phyloP scores from a whole-genome alignment of 2,888 invertebrate species.

The Busseola fusca region DNA sequence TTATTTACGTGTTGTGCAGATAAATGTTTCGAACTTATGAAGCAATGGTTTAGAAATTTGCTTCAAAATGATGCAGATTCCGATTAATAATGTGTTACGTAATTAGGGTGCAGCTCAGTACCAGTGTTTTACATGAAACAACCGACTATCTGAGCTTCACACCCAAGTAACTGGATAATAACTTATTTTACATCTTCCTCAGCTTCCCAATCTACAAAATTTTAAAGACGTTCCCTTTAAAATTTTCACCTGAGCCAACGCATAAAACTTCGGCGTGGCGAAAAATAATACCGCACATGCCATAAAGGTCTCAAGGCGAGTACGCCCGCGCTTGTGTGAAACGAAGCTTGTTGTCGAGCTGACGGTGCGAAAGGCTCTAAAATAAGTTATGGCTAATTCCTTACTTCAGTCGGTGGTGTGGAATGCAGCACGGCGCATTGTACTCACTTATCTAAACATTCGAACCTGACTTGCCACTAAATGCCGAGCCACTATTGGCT shows the following conservation, averaged over 20 bases:
- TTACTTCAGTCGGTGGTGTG: constrained; percentile 69
- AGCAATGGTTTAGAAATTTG: too few species aligned
- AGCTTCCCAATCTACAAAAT: background rate
- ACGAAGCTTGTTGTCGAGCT: constrained; percentile 57
- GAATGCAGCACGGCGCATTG: constrained; percentile 73
- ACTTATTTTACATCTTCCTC: background rate
- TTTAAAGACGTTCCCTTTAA: constrained; percentile 25
- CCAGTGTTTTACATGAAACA: too few species aligned
- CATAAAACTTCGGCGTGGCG: constrained; percentile 53
- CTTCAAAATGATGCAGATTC: too few species aligned
- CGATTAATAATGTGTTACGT: too few species aligned
- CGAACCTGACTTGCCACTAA: constrained; percentile 63
- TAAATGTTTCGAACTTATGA: too few species aligned
- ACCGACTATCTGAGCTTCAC: too few species aligned
- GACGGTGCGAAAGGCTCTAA: constrained; percentile 70
- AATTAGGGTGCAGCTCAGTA: too few species aligned
- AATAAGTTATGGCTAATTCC: constrained; percentile 81
- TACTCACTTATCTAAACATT: constrained; percentile 82
- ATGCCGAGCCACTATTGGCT: constrained; percentile 43
- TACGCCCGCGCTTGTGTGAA: constrained; percentile 62
- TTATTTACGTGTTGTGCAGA: too few species aligned
- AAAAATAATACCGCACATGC: constrained; percentile 64
- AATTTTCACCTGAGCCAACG: constrained; percentile 31
- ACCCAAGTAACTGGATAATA: too few species aligned
- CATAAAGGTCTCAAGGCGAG: constrained; percentile 57